A percentile compares a stretch with the other conserved stretches of the same genome.
Evolutionary conservation across 2,113 vertebrate species (phyloP).

Genomic region (Platycercus adscitus): DNA sequence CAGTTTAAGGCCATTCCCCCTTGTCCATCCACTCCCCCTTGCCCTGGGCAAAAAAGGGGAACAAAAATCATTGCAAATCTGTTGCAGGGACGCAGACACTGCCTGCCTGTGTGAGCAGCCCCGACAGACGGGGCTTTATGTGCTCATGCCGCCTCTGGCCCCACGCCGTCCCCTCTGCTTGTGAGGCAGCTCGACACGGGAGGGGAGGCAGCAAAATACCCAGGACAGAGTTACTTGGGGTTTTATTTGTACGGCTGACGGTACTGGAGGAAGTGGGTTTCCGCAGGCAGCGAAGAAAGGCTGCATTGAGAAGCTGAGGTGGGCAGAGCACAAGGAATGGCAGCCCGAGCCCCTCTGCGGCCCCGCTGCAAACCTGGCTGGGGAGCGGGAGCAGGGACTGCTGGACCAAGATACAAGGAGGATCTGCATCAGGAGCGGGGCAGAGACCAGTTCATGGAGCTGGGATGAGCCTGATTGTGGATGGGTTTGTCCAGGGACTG

Average conservation of each 20-base stretch:
- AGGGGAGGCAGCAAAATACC: background rate
- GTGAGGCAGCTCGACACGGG: accelerated
- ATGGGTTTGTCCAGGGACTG: background rate
- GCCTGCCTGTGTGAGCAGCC: accelerated
- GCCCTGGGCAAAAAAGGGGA: background rate
- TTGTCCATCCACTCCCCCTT: background rate
- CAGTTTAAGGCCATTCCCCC: background rate
- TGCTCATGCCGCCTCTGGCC: accelerated
- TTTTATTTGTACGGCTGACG: conserved; percentile 19
- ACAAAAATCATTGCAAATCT: background rate
- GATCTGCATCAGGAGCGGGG: background rate
- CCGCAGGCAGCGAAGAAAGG: conserved; percentile 19
- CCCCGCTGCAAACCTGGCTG: accelerated
- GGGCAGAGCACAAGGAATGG: background rate
- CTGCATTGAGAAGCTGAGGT: conserved; percentile 6
- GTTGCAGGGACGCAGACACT: background rate
- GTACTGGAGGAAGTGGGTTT: conserved; percentile 56
- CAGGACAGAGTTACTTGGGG: background rate
- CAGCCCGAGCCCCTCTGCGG: background rate
- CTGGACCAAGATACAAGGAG: accelerated
- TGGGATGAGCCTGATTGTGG: background rate
- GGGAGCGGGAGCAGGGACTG: background rate
- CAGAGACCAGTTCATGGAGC: background rate
- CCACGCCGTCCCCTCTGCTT: accelerated
- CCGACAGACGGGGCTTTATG: background rate